A percentile compares a stretch with the other conserved stretches of the same genome.
phyloP scores from a whole-genome alignment of 1,140 invertebrate species.

The Pseudomyrmex gracilis region DNA sequence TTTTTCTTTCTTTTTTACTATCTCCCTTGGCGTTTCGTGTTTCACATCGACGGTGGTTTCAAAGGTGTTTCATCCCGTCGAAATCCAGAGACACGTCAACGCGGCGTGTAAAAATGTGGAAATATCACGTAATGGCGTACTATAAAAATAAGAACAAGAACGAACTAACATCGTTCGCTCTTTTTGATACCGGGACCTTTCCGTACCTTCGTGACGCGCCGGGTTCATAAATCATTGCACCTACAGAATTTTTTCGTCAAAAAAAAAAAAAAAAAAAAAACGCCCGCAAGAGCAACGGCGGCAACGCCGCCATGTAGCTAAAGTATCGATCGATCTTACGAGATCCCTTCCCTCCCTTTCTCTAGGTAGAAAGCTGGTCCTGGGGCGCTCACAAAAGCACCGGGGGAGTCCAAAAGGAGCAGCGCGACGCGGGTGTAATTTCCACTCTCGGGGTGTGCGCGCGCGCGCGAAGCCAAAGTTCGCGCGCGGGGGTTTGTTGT shows the following conservation, averaged over 20 bases:
- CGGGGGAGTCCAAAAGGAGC: conserved; percentile 25
- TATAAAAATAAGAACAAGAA: conserved; percentile 35
- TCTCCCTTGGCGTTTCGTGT: background rate
- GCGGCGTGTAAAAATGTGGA: conserved; percentile 41
- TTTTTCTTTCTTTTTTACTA: background rate
- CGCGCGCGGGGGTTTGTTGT: conserved; percentile 56
- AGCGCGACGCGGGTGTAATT: conserved; percentile 46
- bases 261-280: conserved; percentile 15
- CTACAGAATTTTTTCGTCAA: conserved; percentile 59
- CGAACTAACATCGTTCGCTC: conserved; percentile 35
- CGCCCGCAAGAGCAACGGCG: conserved; percentile 37
- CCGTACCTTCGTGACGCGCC: conserved; percentile 52
- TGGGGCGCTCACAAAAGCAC: conserved; percentile 31
- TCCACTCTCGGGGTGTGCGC: conserved; percentile 37
- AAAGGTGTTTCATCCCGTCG: background rate
- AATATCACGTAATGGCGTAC: conserved; percentile 51
- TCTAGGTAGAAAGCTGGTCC: conserved; percentile 27
- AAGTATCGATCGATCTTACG: conserved; percentile 59
- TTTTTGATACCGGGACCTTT: conserved; percentile 53
- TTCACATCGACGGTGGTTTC: conserved; percentile 4
- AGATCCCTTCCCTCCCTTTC: conserved; percentile 11
- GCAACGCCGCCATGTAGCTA: conserved; percentile 30
- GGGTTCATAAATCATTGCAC: conserved; percentile 63
- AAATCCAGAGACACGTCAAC: background rate
- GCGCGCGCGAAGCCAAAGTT: conserved; percentile 54